Evolutionary conservation across 1,140 invertebrate species (phyloP).

Genomic region (Macrostomum lignano): DNA sequence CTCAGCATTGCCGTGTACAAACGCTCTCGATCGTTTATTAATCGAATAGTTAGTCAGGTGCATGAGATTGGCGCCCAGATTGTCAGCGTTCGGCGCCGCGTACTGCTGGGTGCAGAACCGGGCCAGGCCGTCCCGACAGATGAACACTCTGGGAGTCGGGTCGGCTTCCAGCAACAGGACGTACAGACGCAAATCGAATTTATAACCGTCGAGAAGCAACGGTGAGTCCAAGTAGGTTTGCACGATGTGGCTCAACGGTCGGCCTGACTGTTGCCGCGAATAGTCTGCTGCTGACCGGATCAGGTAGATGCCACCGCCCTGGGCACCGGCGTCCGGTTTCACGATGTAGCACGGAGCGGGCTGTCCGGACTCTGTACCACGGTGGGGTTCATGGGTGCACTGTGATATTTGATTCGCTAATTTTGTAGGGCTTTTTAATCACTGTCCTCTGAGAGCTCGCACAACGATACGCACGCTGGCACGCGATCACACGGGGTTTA

Average conservation of each 20-base stretch:
- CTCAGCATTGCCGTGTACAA: conserved; percentile 25
- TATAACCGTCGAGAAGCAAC: conserved; percentile 27
- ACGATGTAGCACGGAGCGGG: no score
- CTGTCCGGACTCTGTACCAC: no score
- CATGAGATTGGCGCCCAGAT: conserved; percentile 27
- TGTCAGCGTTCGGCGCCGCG: conserved; percentile 12
- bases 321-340: conserved; percentile 30
- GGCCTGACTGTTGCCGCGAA: neutral
- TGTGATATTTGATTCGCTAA: no score
- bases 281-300: conserved; percentile 23
- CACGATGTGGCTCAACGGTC: conserved; percentile 14
- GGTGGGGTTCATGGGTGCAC: no score
- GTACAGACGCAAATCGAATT: conserved; percentile 32
- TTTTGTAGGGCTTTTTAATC: no score
- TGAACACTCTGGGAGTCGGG: conserved; percentile 29
- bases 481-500: no score
- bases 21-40: conserved; percentile 28
- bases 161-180: conserved; percentile 28
- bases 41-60: conserved; percentile 32
- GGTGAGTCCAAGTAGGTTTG: conserved; percentile 30
- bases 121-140: conserved; percentile 27
- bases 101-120: conserved; percentile 15
- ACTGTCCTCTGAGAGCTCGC: no score
- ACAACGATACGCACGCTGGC: no score
- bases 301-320: conserved; percentile 31